These are phyloP conservation scores for Dermatophagoides farinae DNA, from an alignment of 1,140 invertebrate species.

Conservation along the genomic window DNA sequence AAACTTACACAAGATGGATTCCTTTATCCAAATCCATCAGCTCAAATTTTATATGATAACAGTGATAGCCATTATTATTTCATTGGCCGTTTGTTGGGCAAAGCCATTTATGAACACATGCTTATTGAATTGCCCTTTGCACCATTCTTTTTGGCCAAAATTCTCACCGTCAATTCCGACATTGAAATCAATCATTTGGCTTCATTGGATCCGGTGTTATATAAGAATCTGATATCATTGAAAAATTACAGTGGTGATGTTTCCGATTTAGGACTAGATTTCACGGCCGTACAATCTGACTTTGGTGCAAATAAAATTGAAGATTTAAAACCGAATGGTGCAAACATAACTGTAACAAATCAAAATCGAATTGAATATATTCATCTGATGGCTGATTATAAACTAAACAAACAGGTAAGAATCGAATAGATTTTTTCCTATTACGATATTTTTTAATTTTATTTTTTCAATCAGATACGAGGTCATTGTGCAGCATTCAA, in stretches of 20 bases:
- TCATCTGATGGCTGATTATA: slow-evolving; percentile 84
- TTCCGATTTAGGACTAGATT: slow-evolving; percentile 49
- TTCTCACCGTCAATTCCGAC: slow-evolving; percentile 46
- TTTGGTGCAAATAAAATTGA: slow-evolving; percentile 61
- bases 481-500: slow-evolving; percentile 65
- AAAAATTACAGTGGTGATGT: slow-evolving; percentile 38
- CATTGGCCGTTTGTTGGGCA: slow-evolving; percentile 80
- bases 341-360: slow-evolving; percentile 67
- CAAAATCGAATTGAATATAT: slow-evolving; percentile 90
- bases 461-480: slow-evolving; percentile 36
- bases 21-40: slow-evolving; percentile 84
- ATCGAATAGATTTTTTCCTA: not conserved
- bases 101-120: slow-evolving; percentile 85
- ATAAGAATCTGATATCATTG: slow-evolving; percentile 59
- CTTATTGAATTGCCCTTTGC: slow-evolving; percentile 81
- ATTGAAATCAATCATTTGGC: slow-evolving; percentile 82
- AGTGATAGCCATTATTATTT: slow-evolving; percentile 83
- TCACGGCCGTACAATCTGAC: slow-evolving; percentile 70
- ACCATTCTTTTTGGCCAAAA: slow-evolving; percentile 72
- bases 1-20: slow-evolving; percentile 71
- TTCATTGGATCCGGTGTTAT: slow-evolving; percentile 18
- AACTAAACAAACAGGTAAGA: slow-evolving; percentile 60
- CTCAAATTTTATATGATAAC: slow-evolving; percentile 56
- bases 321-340: slow-evolving; percentile 71
- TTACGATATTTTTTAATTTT: not conserved